A percentile compares a stretch with the other conserved stretches of the same genome.
Evolutionary conservation across 2,888 invertebrate species (phyloP).

Genomic region (Lithophane leautieri): DNA sequence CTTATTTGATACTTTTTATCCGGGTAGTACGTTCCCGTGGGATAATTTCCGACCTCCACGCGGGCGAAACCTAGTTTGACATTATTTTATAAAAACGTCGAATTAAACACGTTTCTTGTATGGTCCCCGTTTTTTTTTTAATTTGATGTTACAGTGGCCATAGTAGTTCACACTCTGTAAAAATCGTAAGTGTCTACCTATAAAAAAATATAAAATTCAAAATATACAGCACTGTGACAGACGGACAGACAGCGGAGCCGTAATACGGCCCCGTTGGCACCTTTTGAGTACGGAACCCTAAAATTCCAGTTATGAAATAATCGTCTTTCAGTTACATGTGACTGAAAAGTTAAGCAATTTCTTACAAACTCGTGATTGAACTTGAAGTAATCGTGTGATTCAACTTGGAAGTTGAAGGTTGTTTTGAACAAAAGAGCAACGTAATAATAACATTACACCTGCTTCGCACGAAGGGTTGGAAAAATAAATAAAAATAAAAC

Average conservation of each 20-base stretch:
- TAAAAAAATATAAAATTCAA: no score
- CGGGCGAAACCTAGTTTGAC: no score
- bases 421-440: background rate
- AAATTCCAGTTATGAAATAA: constrained; percentile 4
- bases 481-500: background rate
- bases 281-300: background rate
- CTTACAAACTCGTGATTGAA: constrained; percentile 17
- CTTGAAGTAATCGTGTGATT: background rate
- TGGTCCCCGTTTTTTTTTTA: no score
- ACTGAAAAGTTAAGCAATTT: constrained; percentile 27
- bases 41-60: no score
- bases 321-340: constrained; percentile 14
- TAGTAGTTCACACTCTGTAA: no score
- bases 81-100: no score
- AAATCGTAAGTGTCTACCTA: no score
- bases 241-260: no score
- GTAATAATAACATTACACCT: background rate
- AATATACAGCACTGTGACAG: background rate
- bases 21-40: no score
- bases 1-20: no score
- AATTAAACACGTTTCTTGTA: no score
- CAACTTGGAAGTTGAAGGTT: constrained; percentile 14
- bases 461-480: background rate
- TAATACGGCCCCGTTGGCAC: background rate
- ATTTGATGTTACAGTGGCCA: no score